Base-by-base conservation (phyloP, 53 echinoderm and acorn worm genomes). In the Echinometra lucunter region DNA sequence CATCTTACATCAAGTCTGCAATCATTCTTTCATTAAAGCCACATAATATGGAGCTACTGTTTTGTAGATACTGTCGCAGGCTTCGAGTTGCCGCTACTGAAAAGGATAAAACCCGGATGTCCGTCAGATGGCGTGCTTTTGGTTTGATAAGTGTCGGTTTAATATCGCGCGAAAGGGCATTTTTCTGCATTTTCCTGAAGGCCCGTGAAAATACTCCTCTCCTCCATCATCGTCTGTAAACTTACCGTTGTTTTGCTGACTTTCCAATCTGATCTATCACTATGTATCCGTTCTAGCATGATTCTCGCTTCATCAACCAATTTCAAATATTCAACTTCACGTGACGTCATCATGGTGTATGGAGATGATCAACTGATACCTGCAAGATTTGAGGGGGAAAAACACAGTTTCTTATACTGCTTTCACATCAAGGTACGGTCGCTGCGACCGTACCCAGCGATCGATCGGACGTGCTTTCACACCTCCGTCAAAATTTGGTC, bases 191-290 rank as follows among this genome's bases (percentile, higher is more conserved):
- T 25, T 63, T 23, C 63, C 25, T 6, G 25, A 25, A 23, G 7
- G 63, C 53, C 53, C 4, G 49, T 49, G 49, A 9, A 49, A 49
- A 49, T 49, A 49, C 9, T 9, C 53, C 13, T 13, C 13, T 4
- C 0, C 53, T 4, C 13, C 53, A 11, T 13, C 13, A 11, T 53
- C 53, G 53, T 72, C 35, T 2, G 0, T 78, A 30, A 16, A 37
- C 90, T 90, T 21, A 90, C 90, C 90, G 90, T 58, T 40, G 90
- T 90, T 63, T 90, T 90, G 63, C 90, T 90, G 37, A 63, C 58
- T 38, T 90, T 90, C 90, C 90, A 90, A 17, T 90, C 90, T 35
- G 90, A 37, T n/a, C 10, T 34, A 66, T 90, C 90, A 25, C 35
- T 58, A 40, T 90, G 90, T 21, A 90, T 90, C 10, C 38, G 15